phyloP scores from a whole-genome alignment of 2,888 invertebrate genomes.

The Phortica magna region DNA sequence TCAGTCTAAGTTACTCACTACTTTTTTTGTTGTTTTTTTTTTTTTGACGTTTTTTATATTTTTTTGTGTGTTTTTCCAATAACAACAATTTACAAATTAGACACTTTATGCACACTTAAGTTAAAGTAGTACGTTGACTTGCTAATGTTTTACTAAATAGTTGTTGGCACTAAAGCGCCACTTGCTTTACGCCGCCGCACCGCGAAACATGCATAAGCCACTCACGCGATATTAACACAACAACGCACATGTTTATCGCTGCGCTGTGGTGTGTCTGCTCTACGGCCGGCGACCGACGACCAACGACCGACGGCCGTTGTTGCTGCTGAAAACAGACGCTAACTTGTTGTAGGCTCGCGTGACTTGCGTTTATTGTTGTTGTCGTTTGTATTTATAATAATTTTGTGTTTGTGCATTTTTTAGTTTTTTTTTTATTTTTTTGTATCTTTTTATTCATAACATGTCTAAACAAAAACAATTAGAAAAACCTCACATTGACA shows the following conservation, averaged over 20 bases:
- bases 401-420: neutral
- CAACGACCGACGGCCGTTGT: neutral
- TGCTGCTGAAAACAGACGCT: neutral
- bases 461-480: constrained; percentile 1
- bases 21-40: constrained; percentile 13
- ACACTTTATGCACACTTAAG: constrained; percentile 51
- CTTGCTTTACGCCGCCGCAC: neutral
- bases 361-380: constrained; percentile 3
- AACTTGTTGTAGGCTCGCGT: constrained; percentile 5
- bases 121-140: constrained; percentile 2
- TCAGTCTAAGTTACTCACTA: neutral
- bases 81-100: constrained; percentile 64
- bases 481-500: constrained; percentile 16
- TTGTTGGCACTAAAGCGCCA: constrained; percentile 5
- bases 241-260: constrained; percentile 1
- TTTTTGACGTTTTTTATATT: no score
- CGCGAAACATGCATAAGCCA: neutral
- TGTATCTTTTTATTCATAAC: neutral
- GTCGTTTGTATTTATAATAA: neutral
- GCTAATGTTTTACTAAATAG: constrained; percentile 18
- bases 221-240: constrained; percentile 12
- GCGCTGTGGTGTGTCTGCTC: neutral
- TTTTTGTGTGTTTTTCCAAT: constrained; percentile 43
- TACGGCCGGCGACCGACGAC: neutral
- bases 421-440: neutral